Base-by-base conservation (phyloP, 1,140 invertebrate genomes). In the Cheumatopsyche charites region DNA sequence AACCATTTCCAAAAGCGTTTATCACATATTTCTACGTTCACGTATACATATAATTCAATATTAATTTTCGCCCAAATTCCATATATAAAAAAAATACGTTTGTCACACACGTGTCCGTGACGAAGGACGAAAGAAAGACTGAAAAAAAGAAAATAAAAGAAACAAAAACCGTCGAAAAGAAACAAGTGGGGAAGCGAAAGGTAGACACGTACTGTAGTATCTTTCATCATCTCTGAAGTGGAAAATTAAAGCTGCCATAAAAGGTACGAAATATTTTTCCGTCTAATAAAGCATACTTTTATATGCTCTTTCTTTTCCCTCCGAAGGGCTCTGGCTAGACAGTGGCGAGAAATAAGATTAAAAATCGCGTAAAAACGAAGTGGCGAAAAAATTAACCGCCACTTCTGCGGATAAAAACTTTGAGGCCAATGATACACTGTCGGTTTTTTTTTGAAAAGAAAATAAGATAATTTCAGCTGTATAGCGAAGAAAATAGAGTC, bases 241-340 rank as follows among this genome's bases (percentile, higher is more conserved):
- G 63, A 66, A 66, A 66, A 66, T 66, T 66, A 66, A 66, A 66
- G 42, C 63, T 47, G 43, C 63, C 43, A 66, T 66, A 66, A 66
- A 66, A 66, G 41, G 41, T 43, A 43, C 62, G 42, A 66, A 66
- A 66, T 47, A 66, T 66, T 66, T 63, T 66, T 66, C 63, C 63
- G 23, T 66, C 15, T 66, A 66, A 66, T 66, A 66, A 66, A 66
- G 21, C 43, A 66, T 66, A 45, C 41, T 66, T 63, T 42, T 63
- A 63, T 45, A 41, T 58, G 19, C 55, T 6, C 12, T 23, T 58
- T 58, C n/a, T 58, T 47, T 36, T 47, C 43, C 55, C 29, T 9
- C 3, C 29, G 9, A 4, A 36, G 3, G 3, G 29, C 29, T 9
- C 29, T 4, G 9, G 29, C 29, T 5, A 26, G 19, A 26, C 55